A percentile compares a stretch with the other conserved stretches of the same genome.
These are phyloP conservation scores for Medauroidea extradentata DNA, from an alignment of 1,140 invertebrate genomes.

Conservation along the genomic window DNA sequence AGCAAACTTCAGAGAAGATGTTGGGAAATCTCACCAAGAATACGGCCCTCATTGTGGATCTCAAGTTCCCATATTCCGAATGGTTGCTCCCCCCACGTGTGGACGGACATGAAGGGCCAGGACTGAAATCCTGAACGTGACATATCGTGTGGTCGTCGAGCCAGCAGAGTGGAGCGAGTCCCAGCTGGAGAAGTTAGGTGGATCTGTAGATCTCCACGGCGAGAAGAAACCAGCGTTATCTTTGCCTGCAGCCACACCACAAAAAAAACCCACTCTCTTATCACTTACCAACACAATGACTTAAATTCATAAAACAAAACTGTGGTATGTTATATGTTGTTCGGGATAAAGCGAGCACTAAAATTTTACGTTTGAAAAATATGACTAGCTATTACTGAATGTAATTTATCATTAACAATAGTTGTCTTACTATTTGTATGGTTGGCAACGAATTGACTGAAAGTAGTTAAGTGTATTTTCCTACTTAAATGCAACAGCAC, in stretches of 20 bases:
- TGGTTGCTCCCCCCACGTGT: conserved; percentile 94
- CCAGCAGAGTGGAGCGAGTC: conserved; percentile 79
- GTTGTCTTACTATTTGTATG: no score
- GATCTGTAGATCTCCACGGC: conserved; percentile 87
- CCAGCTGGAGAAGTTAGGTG: conserved; percentile 83
- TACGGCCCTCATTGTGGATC: conserved; percentile 88
- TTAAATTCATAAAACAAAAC: neutral
- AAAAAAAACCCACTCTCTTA: neutral
- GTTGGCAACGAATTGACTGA: no score
- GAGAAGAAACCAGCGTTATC: conserved; percentile 71
- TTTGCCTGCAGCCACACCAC: conserved; percentile 52
- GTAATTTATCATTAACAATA: no score
- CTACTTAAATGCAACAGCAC: no score
- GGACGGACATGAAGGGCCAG: conserved; percentile 95
- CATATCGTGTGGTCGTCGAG: conserved; percentile 78
- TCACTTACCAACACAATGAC: neutral
- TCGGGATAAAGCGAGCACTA: no score
- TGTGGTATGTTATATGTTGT: neutral
- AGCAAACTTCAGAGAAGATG: no score
- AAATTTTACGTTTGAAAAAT: no score
- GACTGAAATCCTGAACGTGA: conserved; percentile 81
- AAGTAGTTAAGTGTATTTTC: no score
- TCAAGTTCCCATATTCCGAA: conserved; percentile 88
- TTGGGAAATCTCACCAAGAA: conserved; percentile 70
- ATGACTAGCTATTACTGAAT: no score